Evolutionary conservation across 2,113 vertebrate genomes (phyloP).

Genomic region (Raja brachyura): DNA sequence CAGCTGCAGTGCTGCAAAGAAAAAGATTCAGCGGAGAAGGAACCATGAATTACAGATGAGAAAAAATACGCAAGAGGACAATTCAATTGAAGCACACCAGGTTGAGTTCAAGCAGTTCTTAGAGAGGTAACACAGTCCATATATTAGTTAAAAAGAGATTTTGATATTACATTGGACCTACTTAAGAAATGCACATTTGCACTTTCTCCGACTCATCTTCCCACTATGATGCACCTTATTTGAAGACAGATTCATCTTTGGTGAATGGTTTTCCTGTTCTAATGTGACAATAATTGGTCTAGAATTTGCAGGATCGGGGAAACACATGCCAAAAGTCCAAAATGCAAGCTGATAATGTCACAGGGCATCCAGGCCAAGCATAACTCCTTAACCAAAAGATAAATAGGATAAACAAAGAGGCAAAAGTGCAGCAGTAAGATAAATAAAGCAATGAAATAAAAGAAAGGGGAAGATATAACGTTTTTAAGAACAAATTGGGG

Average conservation of each 20-base stretch:
- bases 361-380: too few species aligned
- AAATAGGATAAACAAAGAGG: too few species aligned
- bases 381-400: too few species aligned
- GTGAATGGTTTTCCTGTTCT: neutral
- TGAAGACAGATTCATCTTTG: neutral
- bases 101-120: constrained; percentile 50
- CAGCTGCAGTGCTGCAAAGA: neutral
- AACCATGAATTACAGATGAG: neutral
- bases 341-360: too few species aligned
- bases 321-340: neutral
- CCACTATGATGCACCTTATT: neutral
- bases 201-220: neutral
- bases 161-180: neutral
- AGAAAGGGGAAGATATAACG: too few species aligned
- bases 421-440: too few species aligned
- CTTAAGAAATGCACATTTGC: neutral
- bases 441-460: too few species aligned
- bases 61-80: constrained; percentile 32
- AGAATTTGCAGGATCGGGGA: neutral
- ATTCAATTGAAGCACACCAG: constrained; percentile 43
- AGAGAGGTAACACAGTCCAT: constrained; percentile 48
- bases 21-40: neutral
- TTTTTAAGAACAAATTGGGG: too few species aligned
- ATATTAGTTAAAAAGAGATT: constrained; percentile 8
- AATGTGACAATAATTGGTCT: neutral